Evolutionary conservation across 1,140 invertebrate species (phyloP).

Genomic region (Mercenaria mercenaria): DNA sequence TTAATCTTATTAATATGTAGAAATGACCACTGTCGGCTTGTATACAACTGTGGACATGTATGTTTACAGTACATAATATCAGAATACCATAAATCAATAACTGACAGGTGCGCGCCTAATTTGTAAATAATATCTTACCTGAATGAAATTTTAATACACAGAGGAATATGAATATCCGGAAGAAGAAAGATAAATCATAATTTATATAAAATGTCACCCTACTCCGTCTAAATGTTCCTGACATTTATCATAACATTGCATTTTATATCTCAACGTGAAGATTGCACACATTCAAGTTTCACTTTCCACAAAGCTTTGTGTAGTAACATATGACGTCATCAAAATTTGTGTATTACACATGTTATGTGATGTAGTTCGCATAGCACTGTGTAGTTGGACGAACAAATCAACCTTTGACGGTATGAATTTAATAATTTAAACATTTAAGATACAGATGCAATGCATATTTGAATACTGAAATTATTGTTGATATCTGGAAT

Average conservation of each 20-base stretch:
- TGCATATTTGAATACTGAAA: too few relatives aligned
- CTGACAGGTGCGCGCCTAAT: constrained; percentile 7
- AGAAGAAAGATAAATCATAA: not conserved
- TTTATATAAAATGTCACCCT: not conserved
- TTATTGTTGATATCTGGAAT: too few relatives aligned
- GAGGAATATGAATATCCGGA: not conserved
- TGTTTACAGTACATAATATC: too few relatives aligned
- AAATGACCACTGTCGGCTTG: too few relatives aligned
- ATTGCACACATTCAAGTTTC: constrained; percentile 38
- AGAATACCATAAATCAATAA: too few relatives aligned
- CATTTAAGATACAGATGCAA: too few relatives aligned
- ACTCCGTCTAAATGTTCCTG: constrained; percentile 6
- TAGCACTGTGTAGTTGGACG: not conserved
- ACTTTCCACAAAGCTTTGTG: constrained; percentile 56
- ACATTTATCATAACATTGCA: not conserved
- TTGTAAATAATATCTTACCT: not conserved
- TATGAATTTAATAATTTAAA: too few relatives aligned
- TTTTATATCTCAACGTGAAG: not conserved
- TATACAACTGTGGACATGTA: too few relatives aligned
- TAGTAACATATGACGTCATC: constrained; percentile 58
- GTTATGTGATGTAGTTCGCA: not conserved
- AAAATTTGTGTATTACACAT: constrained; percentile 31
- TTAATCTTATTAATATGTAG: too few relatives aligned
- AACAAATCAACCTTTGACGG: too few relatives aligned
- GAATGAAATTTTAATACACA: not conserved